These are phyloP conservation scores for Takifugu rubripes DNA, from an alignment of 2,797 vertebrate genomes.

Conservation along the genomic window DNA sequence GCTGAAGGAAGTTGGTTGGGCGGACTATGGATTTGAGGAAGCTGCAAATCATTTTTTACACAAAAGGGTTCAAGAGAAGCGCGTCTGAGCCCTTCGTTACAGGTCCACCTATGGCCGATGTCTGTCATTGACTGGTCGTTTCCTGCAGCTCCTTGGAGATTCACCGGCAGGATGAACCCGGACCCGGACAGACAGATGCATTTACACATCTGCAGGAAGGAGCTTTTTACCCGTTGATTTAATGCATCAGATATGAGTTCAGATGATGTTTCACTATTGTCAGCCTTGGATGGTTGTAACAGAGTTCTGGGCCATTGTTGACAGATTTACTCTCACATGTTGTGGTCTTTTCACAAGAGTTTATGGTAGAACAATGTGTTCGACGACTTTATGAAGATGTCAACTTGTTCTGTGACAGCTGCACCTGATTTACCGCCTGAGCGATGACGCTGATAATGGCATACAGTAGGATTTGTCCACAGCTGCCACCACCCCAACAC, in stretches of 20 bases:
- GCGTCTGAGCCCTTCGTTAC: conserved; percentile 21
- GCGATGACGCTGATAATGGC: conserved; percentile 26
- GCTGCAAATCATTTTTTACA: conserved; percentile 27
- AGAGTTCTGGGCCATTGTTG: too few relatives aligned
- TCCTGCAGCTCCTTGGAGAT: conserved; percentile 19
- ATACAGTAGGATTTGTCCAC: conserved; percentile 23
- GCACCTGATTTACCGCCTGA: conserved; percentile 8
- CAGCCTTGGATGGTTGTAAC: too few relatives aligned
- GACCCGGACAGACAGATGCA: conserved; percentile 4
- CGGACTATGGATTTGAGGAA: conserved; percentile 47
- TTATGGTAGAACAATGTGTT: conserved; percentile 19
- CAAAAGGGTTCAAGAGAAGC: conserved; percentile 27
- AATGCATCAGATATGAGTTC: too few relatives aligned
- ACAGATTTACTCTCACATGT: not conserved
- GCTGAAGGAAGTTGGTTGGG: conserved; percentile 52
- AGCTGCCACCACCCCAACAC: conserved; percentile 13
- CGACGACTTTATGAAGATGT: conserved; percentile 10
- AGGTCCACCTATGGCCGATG: conserved; percentile 4
- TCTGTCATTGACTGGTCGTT: conserved; percentile 2
- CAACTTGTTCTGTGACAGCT: conserved; percentile 26
- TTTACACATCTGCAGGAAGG: conserved; percentile 7
- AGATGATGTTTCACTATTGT: too few relatives aligned
- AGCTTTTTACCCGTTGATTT: not conserved
- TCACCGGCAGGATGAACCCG: conserved; percentile 5
- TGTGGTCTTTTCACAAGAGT: not conserved